These are phyloP conservation scores for Ecliptopera silaceata DNA, from an alignment of 2,888 invertebrate genomes.

Conservation along the genomic window DNA sequence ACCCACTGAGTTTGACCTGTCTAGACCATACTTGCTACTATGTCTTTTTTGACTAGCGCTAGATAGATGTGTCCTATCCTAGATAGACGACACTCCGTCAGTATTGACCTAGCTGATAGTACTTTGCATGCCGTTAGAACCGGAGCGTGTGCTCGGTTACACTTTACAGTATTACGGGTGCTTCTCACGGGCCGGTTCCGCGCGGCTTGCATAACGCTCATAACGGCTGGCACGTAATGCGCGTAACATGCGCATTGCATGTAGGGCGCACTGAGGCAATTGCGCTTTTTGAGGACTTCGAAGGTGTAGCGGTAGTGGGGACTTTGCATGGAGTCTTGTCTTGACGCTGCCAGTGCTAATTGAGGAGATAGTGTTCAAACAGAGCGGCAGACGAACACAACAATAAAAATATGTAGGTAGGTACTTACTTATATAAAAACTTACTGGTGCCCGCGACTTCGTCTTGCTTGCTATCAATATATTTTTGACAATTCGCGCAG, in stretches of 20 bases:
- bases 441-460: no score
- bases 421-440: no score
- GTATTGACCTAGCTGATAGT: neutral
- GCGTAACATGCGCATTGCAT: constrained; percentile 75
- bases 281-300: constrained; percentile 21
- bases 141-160: constrained; percentile 44
- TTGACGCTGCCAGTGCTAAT: neutral
- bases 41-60: no score
- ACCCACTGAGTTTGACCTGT: no score
- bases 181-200: constrained; percentile 74
- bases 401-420: no score
- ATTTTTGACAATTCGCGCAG: no score
- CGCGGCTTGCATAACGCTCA: constrained; percentile 65
- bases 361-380: no score
- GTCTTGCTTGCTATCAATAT: no score
- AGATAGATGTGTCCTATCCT: no score
- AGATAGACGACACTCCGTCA: neutral
- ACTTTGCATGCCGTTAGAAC: constrained; percentile 47
- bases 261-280: constrained; percentile 58
- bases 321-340: neutral
- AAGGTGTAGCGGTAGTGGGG: constrained; percentile 1
- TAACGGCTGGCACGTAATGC: constrained; percentile 65
- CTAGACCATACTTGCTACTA: no score
- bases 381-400: no score
- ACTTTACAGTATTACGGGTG: constrained; percentile 64